A percentile compares a stretch with the other conserved stretches of the same genome.
phyloP scores from a whole-genome alignment of 2,113 vertebrate genomes.

The Nesospiza acunhae region DNA sequence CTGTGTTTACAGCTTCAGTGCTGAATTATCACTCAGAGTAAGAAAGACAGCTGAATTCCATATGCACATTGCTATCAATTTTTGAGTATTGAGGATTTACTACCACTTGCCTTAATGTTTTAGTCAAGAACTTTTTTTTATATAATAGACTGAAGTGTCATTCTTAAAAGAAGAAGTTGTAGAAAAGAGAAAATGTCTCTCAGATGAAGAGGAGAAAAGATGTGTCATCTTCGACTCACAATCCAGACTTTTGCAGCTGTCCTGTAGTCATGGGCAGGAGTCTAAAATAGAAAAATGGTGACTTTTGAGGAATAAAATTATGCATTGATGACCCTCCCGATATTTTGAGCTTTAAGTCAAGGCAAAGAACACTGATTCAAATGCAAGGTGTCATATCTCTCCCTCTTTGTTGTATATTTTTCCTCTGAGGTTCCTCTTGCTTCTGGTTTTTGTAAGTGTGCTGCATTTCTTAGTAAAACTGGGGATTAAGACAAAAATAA shows the following conservation, averaged over 20 bases:
- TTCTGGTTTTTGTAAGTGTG: neutral
- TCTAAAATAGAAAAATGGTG: neutral
- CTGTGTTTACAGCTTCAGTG: neutral
- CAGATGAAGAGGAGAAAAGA: neutral
- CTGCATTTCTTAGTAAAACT: neutral
- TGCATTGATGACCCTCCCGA: neutral
- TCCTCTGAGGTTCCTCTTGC: neutral
- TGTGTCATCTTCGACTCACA: neutral
- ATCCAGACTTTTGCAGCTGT: neutral
- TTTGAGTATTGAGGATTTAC: neutral
- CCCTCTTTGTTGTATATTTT: neutral
- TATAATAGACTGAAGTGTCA: neutral
- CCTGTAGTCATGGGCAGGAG: neutral
- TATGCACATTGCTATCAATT: neutral
- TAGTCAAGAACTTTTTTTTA: neutral
- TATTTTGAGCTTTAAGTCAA: neutral
- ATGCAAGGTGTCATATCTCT: neutral
- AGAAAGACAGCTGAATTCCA: neutral
- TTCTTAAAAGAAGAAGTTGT: neutral
- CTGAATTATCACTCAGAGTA: neutral
- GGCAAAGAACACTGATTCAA: neutral
- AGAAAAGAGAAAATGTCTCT: neutral
- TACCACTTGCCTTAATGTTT: neutral
- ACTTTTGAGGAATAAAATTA: neutral
- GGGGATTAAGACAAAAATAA: neutral